A percentile compares a stretch with the other conserved stretches of the same genome.
phyloP scores from a whole-genome alignment of 2,888 invertebrate genomes.

The Acronicta aceris region DNA sequence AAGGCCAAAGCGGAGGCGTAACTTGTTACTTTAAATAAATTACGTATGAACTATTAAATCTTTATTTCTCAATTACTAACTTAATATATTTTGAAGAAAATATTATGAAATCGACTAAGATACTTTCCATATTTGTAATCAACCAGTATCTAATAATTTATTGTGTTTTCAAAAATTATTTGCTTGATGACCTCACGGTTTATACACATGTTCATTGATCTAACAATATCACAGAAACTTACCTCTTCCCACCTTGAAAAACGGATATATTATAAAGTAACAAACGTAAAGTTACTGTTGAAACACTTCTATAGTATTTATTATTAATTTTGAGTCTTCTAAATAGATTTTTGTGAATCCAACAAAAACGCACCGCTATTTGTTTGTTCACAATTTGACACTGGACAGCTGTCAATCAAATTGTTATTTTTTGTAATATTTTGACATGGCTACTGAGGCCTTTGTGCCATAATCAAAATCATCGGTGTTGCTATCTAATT shows the following conservation, averaged over 20 bases:
- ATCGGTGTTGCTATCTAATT: no score
- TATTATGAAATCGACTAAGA: not conserved
- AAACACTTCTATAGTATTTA: constrained; percentile 15
- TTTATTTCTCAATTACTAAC: no score
- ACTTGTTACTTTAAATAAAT: no score
- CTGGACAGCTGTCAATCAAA: no score
- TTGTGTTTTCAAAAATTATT: not conserved
- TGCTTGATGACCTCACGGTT: constrained; percentile 50
- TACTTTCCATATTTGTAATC: no score
- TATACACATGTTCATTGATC: constrained; percentile 47
- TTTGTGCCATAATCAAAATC: no score
- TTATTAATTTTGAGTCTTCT: not conserved
- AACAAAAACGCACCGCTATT: constrained; percentile 28
- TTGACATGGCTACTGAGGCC: no score
- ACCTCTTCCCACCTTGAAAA: constrained; percentile 25
- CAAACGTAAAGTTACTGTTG: constrained; percentile 15
- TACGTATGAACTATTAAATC: not conserved
- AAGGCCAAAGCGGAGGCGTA: constrained; percentile 10
- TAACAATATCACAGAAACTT: constrained; percentile 29
- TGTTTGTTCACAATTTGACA: constrained; percentile 35
- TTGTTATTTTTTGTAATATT: no score
- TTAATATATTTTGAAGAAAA: not conserved
- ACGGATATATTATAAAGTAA: constrained; percentile 1
- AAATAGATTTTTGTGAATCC: constrained; percentile 17
- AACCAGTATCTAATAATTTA: no score